Conservation (phyloP, 2,888 invertebrate genomes). For the Hipparchia semele region DNA sequence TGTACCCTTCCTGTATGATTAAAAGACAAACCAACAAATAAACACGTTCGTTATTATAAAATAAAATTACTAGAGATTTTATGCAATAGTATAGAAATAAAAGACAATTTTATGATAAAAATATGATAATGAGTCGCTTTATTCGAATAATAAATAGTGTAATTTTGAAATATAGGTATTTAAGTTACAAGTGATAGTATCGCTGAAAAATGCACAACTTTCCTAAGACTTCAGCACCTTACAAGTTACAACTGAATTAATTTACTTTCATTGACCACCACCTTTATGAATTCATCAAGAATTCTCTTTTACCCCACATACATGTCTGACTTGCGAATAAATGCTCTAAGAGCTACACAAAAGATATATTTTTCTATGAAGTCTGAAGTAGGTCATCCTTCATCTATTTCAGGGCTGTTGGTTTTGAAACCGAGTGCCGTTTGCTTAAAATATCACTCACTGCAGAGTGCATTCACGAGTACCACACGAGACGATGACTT, state of each 20-base stretch:
- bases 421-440: constrained; percentile 63
- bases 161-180: too few relatives aligned
- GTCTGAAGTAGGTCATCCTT: constrained; percentile 70
- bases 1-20: too few relatives aligned
- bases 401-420: constrained; percentile 70
- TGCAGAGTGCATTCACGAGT: constrained; percentile 70
- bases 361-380: constrained; percentile 48
- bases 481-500: constrained; percentile 49
- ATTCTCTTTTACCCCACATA: constrained; percentile 29
- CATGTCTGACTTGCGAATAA: constrained; percentile 29
- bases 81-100: too few relatives aligned
- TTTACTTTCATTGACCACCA: constrained; percentile 35
- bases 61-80: too few relatives aligned
- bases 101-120: too few relatives aligned
- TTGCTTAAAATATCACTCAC: constrained; percentile 68
- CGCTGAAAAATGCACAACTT: neutral
- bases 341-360: constrained; percentile 25
- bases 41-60: too few relatives aligned
- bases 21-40: too few relatives aligned
- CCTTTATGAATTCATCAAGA: constrained; percentile 29
- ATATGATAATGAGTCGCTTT: too few relatives aligned
- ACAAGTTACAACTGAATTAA: constrained; percentile 17
- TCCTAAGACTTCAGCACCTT: neutral
- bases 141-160: too few relatives aligned
- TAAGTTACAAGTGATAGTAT: too few relatives aligned